A percentile compares a stretch with the other conserved stretches of the same genome.
Conservation (phyloP, 2,113 vertebrate genomes). For the Nipponia nippon region DNA sequence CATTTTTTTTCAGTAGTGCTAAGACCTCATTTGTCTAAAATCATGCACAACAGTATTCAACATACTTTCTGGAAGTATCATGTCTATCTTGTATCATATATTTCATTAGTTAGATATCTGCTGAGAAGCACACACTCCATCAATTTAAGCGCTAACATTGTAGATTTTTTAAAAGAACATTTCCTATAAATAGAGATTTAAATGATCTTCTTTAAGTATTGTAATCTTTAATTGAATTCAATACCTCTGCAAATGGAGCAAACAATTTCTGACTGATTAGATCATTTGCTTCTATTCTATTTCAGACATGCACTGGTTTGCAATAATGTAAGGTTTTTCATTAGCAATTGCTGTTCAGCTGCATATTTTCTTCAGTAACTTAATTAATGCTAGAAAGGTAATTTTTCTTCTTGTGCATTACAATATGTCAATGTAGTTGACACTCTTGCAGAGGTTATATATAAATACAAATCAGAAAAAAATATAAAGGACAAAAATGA, state of each 20-base stretch:
- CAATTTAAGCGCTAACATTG: neutral
- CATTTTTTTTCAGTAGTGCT: neutral
- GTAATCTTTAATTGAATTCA: constrained; percentile 69
- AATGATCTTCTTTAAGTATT: constrained; percentile 47
- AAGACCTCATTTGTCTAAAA: neutral
- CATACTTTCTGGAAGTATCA: neutral
- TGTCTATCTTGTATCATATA: neutral
- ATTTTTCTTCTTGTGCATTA: neutral
- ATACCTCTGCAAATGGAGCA: constrained; percentile 58
- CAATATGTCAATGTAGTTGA: neutral
- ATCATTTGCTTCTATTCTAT: constrained; percentile 58
- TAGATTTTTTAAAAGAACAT: neutral
- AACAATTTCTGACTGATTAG: constrained; percentile 69
- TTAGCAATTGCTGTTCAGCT: constrained; percentile 34
- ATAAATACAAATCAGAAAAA: neutral
- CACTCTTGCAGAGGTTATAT: neutral
- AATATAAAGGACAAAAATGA: neutral
- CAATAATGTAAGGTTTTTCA: neutral
- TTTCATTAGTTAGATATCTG: neutral
- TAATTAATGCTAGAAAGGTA: constrained; percentile 43
- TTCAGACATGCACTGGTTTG: constrained; percentile 41
- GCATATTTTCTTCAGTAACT: constrained; percentile 27
- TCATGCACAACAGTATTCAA: neutral
- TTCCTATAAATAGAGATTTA: constrained; percentile 51
- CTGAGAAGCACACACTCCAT: neutral